Percentiles rank a stretch among this genome's conserved stretches.
These are phyloP conservation scores for Caenorhabditis zanzibari DNA, from an alignment of 2,888 invertebrate genomes.

Conservation along the genomic window DNA sequence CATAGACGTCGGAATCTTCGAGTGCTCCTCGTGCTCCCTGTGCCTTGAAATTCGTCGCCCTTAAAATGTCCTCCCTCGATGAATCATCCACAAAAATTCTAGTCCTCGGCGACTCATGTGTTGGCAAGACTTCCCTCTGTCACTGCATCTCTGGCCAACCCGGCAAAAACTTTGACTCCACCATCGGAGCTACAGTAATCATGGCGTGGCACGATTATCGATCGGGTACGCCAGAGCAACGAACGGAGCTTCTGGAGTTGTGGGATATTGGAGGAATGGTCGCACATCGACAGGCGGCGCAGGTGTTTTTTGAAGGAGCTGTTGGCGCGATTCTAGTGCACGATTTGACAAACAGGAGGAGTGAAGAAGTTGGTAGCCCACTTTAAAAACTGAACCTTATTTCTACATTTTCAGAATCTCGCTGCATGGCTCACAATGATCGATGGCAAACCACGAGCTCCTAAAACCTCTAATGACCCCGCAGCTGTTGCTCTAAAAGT, in stretches of 20 bases:
- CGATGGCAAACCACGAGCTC: constrained; percentile 66
- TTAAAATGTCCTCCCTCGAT: constrained; percentile 51
- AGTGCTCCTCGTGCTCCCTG: constrained; percentile 81
- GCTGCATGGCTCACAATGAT: constrained; percentile 75
- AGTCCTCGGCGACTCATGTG: constrained; percentile 95
- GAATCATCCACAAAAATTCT: constrained; percentile 87
- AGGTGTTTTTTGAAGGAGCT: constrained; percentile 92
- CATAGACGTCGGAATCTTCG: constrained; percentile 78
- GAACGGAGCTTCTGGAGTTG: constrained; percentile 88
- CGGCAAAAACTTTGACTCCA: constrained; percentile 87
- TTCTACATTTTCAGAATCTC: constrained; percentile 69
- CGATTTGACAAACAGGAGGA: constrained; percentile 96
- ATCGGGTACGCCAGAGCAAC: constrained; percentile 79
- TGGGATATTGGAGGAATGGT: constrained; percentile 94
- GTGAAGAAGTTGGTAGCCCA: constrained; percentile 87
- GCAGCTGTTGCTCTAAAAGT: constrained; percentile 63
- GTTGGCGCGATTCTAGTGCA: constrained; percentile 98
- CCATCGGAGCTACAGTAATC: constrained; percentile 91
- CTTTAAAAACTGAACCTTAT: neutral
- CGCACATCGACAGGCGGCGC: constrained; percentile 84
- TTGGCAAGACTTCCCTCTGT: constrained; percentile 89
- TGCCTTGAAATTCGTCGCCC: constrained; percentile 73
- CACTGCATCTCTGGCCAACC: constrained; percentile 73
- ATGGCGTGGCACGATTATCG: constrained; percentile 87
- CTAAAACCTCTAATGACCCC: constrained; percentile 35